These are phyloP conservation scores for Suillia variegata DNA, from an alignment of 2,888 invertebrate genomes.

Conservation along the genomic window DNA sequence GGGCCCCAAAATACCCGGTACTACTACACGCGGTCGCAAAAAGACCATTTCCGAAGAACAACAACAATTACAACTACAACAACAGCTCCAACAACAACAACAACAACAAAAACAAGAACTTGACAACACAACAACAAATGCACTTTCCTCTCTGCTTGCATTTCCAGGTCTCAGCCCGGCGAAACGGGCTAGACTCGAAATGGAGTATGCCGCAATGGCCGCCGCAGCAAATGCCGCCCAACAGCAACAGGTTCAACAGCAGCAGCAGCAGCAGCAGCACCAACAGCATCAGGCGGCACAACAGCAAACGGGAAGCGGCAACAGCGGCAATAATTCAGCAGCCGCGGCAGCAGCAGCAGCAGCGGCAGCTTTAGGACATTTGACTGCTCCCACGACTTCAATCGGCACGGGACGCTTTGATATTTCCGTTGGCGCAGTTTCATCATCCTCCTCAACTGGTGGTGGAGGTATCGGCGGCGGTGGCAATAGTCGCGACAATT, in stretches of 20 bases:
- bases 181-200: slow-evolving; percentile 61
- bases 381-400: slow-evolving; percentile 32
- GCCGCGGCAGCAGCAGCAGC: slow-evolving; percentile 19
- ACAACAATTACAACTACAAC: slow-evolving; percentile 38
- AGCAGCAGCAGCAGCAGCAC: slow-evolving; percentile 36
- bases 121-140: slow-evolving; percentile 51
- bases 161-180: slow-evolving; percentile 62
- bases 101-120: slow-evolving; percentile 47
- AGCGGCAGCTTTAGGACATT: slow-evolving; percentile 30
- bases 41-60: slow-evolving; percentile 83
- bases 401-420: too few species aligned
- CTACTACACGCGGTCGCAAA: slow-evolving; percentile 83
- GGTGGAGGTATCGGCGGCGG: slow-evolving; percentile 25
- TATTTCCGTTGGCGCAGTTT: not conserved
- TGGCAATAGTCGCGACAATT: slow-evolving; percentile 41
- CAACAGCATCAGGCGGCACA: slow-evolving; percentile 49
- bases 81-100: slow-evolving; percentile 41
- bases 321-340: slow-evolving; percentile 16
- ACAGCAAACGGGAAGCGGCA: slow-evolving; percentile 38
- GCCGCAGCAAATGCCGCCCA: slow-evolving; percentile 57
- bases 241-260: slow-evolving; percentile 45
- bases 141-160: slow-evolving; percentile 62
- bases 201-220: slow-evolving; percentile 61
- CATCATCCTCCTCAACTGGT: too few species aligned
- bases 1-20: slow-evolving; percentile 84